Evolutionary conservation across 2,888 invertebrate species (phyloP).

Genomic region (Pyrocoelia pectoralis): DNA sequence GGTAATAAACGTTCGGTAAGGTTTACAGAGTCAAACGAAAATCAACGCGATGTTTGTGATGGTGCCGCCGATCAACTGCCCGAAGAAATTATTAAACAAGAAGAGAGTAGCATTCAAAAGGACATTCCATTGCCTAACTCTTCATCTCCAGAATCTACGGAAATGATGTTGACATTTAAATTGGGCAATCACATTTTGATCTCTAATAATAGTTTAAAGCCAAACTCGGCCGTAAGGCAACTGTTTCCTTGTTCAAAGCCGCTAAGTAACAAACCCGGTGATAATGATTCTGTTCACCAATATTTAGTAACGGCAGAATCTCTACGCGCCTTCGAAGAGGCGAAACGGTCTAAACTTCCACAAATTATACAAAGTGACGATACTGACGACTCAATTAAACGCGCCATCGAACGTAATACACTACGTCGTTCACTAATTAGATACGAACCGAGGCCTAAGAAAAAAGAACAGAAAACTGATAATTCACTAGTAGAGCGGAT

Average conservation of each 20-base stretch:
- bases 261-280: slow-evolving; percentile 56
- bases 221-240: slow-evolving; percentile 86
- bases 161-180: slow-evolving; percentile 66
- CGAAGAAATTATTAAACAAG: slow-evolving; percentile 51
- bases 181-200: slow-evolving; percentile 65
- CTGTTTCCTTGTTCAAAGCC: slow-evolving; percentile 80
- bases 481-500: slow-evolving; percentile 87
- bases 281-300: slow-evolving; percentile 57
- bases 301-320: slow-evolving; percentile 78
- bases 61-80: slow-evolving; percentile 56
- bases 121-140: slow-evolving; percentile 40
- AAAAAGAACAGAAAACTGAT: slow-evolving; percentile 67
- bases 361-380: slow-evolving; percentile 62
- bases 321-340: slow-evolving; percentile 73
- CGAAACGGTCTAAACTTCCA: slow-evolving; percentile 64
- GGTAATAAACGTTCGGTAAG: slow-evolving; percentile 72
- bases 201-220: slow-evolving; percentile 66
- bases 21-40: slow-evolving; percentile 65
- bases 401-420: slow-evolving; percentile 85
- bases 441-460: slow-evolving; percentile 63
- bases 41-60: slow-evolving; percentile 55
- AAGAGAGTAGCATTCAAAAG: slow-evolving; percentile 41
- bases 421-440: slow-evolving; percentile 80
- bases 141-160: slow-evolving; percentile 57
- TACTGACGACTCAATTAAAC: slow-evolving; percentile 73